Evolutionary conservation across 2,113 vertebrate genomes (phyloP), one percentile per base, ranked within the genome.

Genomic region (Aegotheles bennettii): DNA sequence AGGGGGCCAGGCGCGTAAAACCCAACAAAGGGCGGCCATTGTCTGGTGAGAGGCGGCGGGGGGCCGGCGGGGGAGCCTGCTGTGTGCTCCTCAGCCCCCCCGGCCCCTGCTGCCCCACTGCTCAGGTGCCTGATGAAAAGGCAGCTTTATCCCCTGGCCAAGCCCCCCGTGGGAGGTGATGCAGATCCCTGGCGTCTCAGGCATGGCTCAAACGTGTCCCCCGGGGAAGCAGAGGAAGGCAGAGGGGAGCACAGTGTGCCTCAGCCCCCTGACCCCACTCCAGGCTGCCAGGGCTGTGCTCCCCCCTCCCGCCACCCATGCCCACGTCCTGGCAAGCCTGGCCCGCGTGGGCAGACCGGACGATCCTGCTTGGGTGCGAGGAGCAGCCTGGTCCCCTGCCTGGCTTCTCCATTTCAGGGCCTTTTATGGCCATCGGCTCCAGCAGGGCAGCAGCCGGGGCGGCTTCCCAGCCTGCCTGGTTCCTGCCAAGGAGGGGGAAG

Each of bases 381-480:
- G 21, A 85, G n/a, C 53, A 85, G 85, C 63, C 70, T 12, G 0
- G 3, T 35, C 71, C 33, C 79, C 29, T 1, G 1, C 54, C 69
- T n/a, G 3, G 38, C 61, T 91, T 43, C 73, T 94, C 71, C 42
- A 29, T 92, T 96, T 94, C 76, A 95, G 70, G 71, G 76, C 97
- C 97, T 97, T 97, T 96, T 97, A 97, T 95, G 95, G 96, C 91
- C 85, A 97, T 96, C 8, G 2, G 71, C 87, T 95, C 40, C 1
- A 0, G 60, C 79, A 84, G 36, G 26, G 47, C 2, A 1, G 84
- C 76, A 91, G 88, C 42, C 5, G 2, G 60, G 26, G 54, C 38
- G 81, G 47, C 54, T 83, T 91, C 48, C 61, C 57, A 53, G 54
- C 63, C 48, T 1, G 1, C 42, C 2, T 2, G 12, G 42, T 92